These are phyloP conservation scores for Poecile montanus DNA, from an alignment of 2,797 vertebrate species.

Conservation along the genomic window DNA sequence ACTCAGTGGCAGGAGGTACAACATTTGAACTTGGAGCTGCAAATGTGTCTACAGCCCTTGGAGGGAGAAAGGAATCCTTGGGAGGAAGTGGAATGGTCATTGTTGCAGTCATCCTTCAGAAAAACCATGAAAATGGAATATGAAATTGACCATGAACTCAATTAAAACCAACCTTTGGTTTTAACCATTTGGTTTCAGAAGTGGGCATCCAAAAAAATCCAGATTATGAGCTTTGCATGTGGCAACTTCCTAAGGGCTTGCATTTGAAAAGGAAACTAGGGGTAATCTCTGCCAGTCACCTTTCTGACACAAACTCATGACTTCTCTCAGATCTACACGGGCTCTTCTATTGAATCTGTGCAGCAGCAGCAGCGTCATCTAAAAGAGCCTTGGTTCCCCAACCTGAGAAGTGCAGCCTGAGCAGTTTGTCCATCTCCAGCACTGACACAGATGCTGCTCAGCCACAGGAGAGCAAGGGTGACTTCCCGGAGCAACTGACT, in stretches of 20 bases:
- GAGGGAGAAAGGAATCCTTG: not conserved
- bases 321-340: constrained; percentile 87
- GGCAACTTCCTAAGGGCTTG: not conserved
- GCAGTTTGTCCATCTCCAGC: no score
- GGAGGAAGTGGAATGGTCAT: not conserved
- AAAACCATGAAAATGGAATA: not conserved
- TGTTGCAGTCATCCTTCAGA: not conserved
- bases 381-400: no score
- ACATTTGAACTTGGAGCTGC: not conserved
- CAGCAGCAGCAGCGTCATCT: not conserved
- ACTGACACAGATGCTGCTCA: no score
- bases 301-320: not conserved
- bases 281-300: not conserved
- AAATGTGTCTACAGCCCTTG: no score
- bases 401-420: no score
- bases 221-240: not conserved
- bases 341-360: constrained; percentile 81
- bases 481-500: no score
- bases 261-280: not conserved
- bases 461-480: no score
- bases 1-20: not conserved
- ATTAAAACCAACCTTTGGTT: not conserved
- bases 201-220: not conserved
- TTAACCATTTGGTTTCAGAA: not conserved
- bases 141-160: not conserved